Evolutionary conservation across 2,797 vertebrate species (phyloP).

Genomic region (Sebastes kiyomatsui): DNA sequence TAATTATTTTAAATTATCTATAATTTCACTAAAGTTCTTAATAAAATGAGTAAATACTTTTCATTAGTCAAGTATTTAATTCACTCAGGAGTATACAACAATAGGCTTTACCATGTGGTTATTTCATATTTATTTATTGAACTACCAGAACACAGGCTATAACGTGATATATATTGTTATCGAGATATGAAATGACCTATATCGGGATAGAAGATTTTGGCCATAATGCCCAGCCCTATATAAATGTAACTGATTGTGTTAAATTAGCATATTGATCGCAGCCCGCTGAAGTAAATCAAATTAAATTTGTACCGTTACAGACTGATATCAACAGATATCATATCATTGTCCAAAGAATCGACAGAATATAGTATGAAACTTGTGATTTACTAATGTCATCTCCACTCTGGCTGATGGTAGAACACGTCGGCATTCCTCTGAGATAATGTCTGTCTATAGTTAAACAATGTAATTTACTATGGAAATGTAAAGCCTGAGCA

Average conservation of each 20-base stretch:
- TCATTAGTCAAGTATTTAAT: no score
- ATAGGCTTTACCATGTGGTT: no score
- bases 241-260: background rate
- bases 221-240: no score
- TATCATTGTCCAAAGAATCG: background rate
- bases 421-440: slow-evolving; percentile 30
- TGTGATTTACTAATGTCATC: slow-evolving; percentile 1
- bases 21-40: no score
- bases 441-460: slow-evolving; percentile 37
- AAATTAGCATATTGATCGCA: background rate
- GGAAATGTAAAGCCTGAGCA: slow-evolving; percentile 35
- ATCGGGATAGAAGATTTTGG: no score
- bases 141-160: no score
- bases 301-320: background rate
- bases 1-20: no score
- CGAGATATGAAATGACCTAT: no score
- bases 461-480: slow-evolving; percentile 36
- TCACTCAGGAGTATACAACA: no score
- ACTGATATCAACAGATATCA: background rate
- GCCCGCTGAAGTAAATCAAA: background rate
- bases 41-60: no score
- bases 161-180: no score
- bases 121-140: no score
- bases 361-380: background rate
- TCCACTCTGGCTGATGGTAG: background rate